Conservation (phyloP, 2,797 vertebrate species). For the Pseudomugil tenellus region DNA sequence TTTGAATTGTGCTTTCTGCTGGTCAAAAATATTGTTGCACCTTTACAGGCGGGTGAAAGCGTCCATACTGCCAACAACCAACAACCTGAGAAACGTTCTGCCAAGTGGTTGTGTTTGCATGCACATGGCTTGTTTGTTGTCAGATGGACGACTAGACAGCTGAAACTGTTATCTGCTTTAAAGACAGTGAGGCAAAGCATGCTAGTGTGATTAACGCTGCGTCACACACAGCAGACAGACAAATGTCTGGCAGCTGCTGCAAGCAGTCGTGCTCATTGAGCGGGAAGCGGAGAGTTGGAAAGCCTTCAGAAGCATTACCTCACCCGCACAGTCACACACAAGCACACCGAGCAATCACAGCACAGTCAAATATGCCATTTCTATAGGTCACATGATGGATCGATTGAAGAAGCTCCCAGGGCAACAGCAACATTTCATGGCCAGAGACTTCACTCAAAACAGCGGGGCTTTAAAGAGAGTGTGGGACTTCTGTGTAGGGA, state of each 20-base stretch:
- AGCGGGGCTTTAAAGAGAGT: conserved; percentile 13
- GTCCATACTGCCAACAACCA: conserved; percentile 28
- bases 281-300: conserved; percentile 29
- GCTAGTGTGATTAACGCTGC: conserved; percentile 68
- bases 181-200: conserved; percentile 35
- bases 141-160: conserved; percentile 52
- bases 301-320: conserved; percentile 42
- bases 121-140: conserved; percentile 8
- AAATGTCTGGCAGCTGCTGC: conserved; percentile 73
- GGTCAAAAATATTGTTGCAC: conserved; percentile 22
- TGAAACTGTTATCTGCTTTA: conserved; percentile 60
- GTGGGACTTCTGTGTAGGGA: conserved; percentile 14
- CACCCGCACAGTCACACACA: conserved; percentile 24
- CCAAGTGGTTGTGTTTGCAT: conserved; percentile 53
- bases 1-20: conserved; percentile 16
- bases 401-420: conserved; percentile 17
- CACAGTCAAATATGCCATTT: conserved; percentile 34
- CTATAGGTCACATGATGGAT: conserved; percentile 26
- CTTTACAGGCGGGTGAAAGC: conserved; percentile 48
- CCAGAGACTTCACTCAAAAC: conserved; percentile 13
- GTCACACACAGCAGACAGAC: conserved; percentile 66
- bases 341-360: conserved; percentile 40
- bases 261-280: conserved; percentile 37
- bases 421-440: conserved; percentile 9
- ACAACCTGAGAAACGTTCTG: conserved; percentile 29